These are phyloP conservation scores for Macrotus californicus DNA, from an alignment of 2,113 vertebrate species.

Conservation along the genomic window DNA sequence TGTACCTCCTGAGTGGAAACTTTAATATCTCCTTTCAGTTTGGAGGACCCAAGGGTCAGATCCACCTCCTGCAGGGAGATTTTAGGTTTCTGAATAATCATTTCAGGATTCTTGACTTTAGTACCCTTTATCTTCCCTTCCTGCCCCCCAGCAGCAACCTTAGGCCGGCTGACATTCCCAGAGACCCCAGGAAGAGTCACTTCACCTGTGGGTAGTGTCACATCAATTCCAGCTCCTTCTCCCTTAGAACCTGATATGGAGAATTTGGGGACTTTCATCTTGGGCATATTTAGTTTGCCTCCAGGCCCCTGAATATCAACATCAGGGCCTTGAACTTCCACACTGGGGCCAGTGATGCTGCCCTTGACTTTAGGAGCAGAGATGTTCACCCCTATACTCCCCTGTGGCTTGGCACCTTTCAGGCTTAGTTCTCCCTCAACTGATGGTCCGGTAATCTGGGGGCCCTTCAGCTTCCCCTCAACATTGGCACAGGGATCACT, in stretches of 20 bases:
- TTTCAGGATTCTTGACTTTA: constrained; percentile 67
- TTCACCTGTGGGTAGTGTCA: constrained; percentile 44
- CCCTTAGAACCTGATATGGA: constrained; percentile 12
- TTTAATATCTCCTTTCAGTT: constrained; percentile 61
- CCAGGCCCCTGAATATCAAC: not conserved
- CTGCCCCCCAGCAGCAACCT: not conserved
- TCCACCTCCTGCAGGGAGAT: constrained; percentile 78
- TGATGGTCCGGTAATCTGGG: not conserved
- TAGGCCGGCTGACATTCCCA: constrained; percentile 6
- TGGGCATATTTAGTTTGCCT: constrained; percentile 62
- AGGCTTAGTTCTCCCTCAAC: not conserved
- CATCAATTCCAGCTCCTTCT: constrained; percentile 37
- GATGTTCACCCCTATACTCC: constrained; percentile 15
- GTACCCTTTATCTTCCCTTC: constrained; percentile 71
- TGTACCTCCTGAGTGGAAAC: constrained; percentile 45
- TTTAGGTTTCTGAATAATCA: constrained; percentile 71
- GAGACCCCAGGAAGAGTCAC: constrained; percentile 44
- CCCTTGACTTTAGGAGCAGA: not conserved
- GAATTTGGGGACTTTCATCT: constrained; percentile 73
- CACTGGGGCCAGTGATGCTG: not conserved
- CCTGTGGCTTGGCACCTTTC: constrained; percentile 37
- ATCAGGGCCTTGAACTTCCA: not conserved
- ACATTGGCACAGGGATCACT: not conserved
- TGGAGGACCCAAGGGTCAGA: constrained; percentile 72
- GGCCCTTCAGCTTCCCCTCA: constrained; percentile 44